These are phyloP conservation scores for Eupithecia tripunctaria DNA, from an alignment of 2,888 invertebrate genomes.

Conservation along the genomic window DNA sequence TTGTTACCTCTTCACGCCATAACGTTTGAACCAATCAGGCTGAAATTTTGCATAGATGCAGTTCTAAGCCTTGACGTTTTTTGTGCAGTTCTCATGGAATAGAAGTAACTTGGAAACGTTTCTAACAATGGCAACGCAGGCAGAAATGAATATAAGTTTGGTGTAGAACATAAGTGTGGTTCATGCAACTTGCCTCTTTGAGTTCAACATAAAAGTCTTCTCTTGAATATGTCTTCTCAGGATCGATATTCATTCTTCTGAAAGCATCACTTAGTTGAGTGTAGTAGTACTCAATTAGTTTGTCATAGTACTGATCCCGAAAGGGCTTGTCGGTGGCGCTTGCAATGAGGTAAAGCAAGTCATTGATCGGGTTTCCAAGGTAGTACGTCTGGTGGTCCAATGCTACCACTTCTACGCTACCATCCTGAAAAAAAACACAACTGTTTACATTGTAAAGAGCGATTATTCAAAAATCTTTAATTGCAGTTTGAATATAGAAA, in stretches of 20 bases:
- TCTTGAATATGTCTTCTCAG: not conserved
- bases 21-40: no score
- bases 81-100: no score
- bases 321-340: not conserved
- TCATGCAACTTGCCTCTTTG: not conserved
- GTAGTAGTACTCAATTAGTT: not conserved
- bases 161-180: no score
- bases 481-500: no score
- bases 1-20: no score
- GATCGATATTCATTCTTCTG: no score
- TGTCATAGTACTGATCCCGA: not conserved
- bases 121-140: no score
- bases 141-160: not conserved
- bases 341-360: slow-evolving; percentile 1
- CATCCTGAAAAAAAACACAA: not conserved
- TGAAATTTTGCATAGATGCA: no score
- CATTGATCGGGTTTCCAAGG: not conserved
- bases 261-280: not conserved
- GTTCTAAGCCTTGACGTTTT: no score
- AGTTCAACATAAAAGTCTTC: slow-evolving; percentile 9
- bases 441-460: no score
- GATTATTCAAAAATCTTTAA: no score
- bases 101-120: no score
- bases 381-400: not conserved
- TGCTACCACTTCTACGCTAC: not conserved